Percentiles rank a stretch among this genome's conserved stretches.
These are phyloP conservation scores for Marisa cornuarietis DNA, from an alignment of 1,140 invertebrate genomes.

Conservation along the genomic window DNA sequence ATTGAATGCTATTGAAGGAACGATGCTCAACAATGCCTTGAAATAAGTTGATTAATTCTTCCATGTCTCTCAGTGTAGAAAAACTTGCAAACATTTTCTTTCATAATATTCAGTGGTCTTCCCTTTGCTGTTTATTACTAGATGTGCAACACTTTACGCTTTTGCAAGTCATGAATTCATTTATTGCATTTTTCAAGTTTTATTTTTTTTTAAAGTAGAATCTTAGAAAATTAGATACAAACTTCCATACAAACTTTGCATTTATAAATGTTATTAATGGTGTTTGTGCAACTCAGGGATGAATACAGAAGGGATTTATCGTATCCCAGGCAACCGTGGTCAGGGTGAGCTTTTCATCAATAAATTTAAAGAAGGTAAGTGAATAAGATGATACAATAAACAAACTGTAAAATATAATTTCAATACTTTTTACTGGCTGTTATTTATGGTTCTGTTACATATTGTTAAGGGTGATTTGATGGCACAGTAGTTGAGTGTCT, in stretches of 20 bases:
- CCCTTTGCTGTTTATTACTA: neutral
- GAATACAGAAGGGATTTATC: conserved; percentile 94
- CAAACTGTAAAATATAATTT: too few relatives aligned
- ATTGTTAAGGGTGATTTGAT: too few relatives aligned
- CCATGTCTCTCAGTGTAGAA: too few relatives aligned
- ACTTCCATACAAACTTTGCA: too few relatives aligned
- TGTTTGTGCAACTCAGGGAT: conserved; percentile 74
- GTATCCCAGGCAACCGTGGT: conserved; percentile 91
- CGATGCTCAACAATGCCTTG: too few relatives aligned
- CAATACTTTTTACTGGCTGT: too few relatives aligned
- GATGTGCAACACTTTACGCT: neutral
- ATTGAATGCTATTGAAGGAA: too few relatives aligned
- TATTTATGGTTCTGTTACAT: too few relatives aligned
- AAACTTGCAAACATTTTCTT: conserved; percentile 5
- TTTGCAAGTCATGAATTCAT: neutral
- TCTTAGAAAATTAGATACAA: neutral
- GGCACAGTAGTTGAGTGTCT: too few relatives aligned
- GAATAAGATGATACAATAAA: too few relatives aligned
- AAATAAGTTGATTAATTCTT: too few relatives aligned
- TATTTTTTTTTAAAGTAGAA: neutral
- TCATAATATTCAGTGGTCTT: neutral
- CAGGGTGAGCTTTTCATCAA: conserved; percentile 93
- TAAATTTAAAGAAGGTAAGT: conserved; percentile 87
- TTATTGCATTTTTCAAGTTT: neutral
- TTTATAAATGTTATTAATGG: neutral